phyloP scores from a whole-genome alignment of 2,797 vertebrate genomes.

The Crax fasciolata region DNA sequence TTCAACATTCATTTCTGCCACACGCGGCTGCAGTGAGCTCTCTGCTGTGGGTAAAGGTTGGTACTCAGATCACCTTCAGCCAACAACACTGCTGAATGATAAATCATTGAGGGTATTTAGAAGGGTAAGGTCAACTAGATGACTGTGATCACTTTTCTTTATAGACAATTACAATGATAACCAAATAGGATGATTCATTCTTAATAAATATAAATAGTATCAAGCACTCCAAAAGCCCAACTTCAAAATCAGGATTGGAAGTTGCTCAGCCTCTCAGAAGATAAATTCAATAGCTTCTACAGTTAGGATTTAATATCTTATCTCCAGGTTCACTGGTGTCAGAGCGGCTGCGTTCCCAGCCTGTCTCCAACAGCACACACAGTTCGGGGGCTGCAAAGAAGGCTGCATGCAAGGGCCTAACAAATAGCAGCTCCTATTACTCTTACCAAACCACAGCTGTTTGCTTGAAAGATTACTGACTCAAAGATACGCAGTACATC shows the following conservation, averaged over 20 bases:
- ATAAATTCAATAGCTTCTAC: neutral
- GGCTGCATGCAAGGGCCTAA: neutral
- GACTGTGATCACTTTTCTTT: neutral
- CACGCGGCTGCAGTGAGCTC: neutral
- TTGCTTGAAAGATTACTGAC: neutral
- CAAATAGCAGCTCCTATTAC: neutral
- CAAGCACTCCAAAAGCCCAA: neutral
- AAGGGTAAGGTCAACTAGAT: neutral
- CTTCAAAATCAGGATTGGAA: neutral
- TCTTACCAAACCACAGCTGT: neutral
- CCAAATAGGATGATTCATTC: slow-evolving; percentile 33
- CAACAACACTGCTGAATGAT: neutral
- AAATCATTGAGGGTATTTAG: neutral
- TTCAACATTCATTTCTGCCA: neutral
- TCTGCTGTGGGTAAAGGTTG: neutral
- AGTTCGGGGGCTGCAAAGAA: neutral
- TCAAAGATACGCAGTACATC: neutral
- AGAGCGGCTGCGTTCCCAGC: neutral
- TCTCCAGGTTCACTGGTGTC: neutral
- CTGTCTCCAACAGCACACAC: neutral
- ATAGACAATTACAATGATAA: neutral
- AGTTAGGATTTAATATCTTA: neutral
- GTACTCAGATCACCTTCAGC: neutral
- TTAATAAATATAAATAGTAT: slow-evolving; percentile 8
- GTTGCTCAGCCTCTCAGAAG: neutral